These are phyloP conservation scores for Dicrurus megarhynchus DNA, from an alignment of 2,113 vertebrate genomes.

Conservation along the genomic window DNA sequence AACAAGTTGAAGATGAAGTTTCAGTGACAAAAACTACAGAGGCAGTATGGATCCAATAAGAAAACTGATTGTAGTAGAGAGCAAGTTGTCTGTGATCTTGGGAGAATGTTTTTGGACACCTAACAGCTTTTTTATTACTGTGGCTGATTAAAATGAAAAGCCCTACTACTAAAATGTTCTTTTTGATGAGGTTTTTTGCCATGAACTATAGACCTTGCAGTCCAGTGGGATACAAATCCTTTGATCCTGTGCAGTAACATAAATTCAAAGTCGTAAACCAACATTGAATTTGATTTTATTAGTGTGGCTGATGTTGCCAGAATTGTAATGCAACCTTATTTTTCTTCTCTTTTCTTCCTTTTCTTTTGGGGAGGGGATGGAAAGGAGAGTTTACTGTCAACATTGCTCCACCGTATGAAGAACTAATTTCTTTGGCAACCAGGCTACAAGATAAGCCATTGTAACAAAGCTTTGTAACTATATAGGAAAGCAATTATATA, in stretches of 20 bases:
- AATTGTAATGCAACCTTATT: constrained; percentile 74
- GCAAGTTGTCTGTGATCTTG: constrained; percentile 78
- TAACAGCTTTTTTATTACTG: constrained; percentile 81
- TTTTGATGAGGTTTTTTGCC: constrained; percentile 81
- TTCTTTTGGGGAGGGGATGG: background rate
- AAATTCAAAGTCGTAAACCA: constrained; percentile 80
- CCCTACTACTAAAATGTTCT: constrained; percentile 77
- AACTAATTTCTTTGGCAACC: constrained; percentile 54
- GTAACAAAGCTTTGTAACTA: background rate
- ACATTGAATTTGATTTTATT: constrained; percentile 81
- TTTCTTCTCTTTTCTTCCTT: constrained; percentile 57
- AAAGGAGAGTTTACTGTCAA: constrained; percentile 39
- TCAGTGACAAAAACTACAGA: constrained; percentile 65
- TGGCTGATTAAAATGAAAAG: constrained; percentile 83
- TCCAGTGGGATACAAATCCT: constrained; percentile 77
- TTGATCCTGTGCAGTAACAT: constrained; percentile 79
- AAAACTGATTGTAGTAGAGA: constrained; percentile 49
- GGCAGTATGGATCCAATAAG: constrained; percentile 77
- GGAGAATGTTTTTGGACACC: constrained; percentile 81
- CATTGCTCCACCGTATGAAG: constrained; percentile 34
- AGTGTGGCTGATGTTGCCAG: constrained; percentile 77
- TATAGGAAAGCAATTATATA: background rate
- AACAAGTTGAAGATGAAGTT: constrained; percentile 52
- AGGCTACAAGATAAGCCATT: background rate
- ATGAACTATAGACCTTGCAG: constrained; percentile 78